Percentiles rank a stretch among this genome's conserved stretches.
Conservation (phyloP, 2,888 invertebrate genomes). For the Panzeria rudis region DNA sequence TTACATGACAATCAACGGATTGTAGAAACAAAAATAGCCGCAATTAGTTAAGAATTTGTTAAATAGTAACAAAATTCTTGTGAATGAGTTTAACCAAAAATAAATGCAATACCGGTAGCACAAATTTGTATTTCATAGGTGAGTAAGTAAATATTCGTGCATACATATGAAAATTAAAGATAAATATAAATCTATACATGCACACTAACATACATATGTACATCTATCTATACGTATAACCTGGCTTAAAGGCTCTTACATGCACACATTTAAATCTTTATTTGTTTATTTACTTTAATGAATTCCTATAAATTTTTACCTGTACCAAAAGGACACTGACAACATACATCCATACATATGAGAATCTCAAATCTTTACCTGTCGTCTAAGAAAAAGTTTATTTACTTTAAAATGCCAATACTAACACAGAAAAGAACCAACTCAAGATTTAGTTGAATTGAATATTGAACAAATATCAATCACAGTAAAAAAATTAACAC, state of each 20-base stretch:
- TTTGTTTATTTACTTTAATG: slow-evolving; percentile 60
- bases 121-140: slow-evolving; percentile 45
- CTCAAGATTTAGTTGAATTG: slow-evolving; percentile 11
- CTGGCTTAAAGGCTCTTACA: slow-evolving; percentile 15
- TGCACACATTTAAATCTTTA: slow-evolving; percentile 19
- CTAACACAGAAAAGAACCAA: slow-evolving; percentile 10
- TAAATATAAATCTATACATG: background rate
- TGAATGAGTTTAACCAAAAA: slow-evolving; percentile 41
- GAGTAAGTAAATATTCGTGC: slow-evolving; percentile 1
- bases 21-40: slow-evolving; percentile 1
- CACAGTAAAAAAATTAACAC: slow-evolving; percentile 30
- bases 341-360: too few relatives aligned
- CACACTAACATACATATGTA: background rate
- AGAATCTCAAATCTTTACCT: slow-evolving; percentile 56
- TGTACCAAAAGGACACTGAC: slow-evolving; percentile 39
- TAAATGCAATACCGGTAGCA: slow-evolving; percentile 56
- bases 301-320: slow-evolving; percentile 53
- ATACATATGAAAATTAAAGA: background rate
- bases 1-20: background rate
- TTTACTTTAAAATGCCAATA: slow-evolving; percentile 64
- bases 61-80: slow-evolving; percentile 34
- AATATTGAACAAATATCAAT: slow-evolving; percentile 63
- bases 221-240: background rate
- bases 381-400: slow-evolving; percentile 61
- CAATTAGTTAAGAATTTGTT: slow-evolving; percentile 34